Conservation (phyloP, 2,888 invertebrate species). For the Herminia tarsipennalis region DNA sequence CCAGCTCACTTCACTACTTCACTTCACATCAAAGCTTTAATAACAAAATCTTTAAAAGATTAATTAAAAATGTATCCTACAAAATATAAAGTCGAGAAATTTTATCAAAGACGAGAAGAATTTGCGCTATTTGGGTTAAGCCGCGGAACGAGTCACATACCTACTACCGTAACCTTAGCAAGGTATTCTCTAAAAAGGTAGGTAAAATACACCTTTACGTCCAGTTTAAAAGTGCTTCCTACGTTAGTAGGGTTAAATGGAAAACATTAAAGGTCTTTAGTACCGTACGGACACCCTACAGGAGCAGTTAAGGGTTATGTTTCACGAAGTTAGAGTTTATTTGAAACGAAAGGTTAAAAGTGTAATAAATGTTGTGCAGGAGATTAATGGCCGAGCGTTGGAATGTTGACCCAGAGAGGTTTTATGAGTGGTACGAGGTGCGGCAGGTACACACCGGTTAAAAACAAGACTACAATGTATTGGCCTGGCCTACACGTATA, state of each 20-base stretch:
- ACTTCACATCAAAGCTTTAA: slow-evolving; percentile 2
- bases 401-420: not conserved
- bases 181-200: slow-evolving; percentile 8
- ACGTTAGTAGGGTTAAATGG: slow-evolving; percentile 21
- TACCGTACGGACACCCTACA: slow-evolving; percentile 7
- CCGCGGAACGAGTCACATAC: slow-evolving; percentile 3
- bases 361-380: not conserved
- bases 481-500: too few species aligned
- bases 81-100: slow-evolving; percentile 9
- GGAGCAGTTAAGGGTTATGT: slow-evolving; percentile 13
- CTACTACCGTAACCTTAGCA: slow-evolving; percentile 5
- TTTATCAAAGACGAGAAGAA: slow-evolving; percentile 10
- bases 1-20: slow-evolving; percentile 1
- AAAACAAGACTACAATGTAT: too few species aligned
- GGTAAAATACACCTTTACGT: slow-evolving; percentile 19
- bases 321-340: not conserved
- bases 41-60: slow-evolving; percentile 6
- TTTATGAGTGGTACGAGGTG: too few species aligned
- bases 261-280: slow-evolving; percentile 30
- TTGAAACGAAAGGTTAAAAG: not conserved
- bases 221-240: slow-evolving; percentile 26
- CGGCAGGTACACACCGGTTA: too few species aligned
- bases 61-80: slow-evolving; percentile 1
- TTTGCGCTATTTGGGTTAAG: slow-evolving; percentile 1
- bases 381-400: not conserved